Base-by-base conservation (phyloP, 2,888 invertebrate species). In the Eupithecia tripunctaria region DNA sequence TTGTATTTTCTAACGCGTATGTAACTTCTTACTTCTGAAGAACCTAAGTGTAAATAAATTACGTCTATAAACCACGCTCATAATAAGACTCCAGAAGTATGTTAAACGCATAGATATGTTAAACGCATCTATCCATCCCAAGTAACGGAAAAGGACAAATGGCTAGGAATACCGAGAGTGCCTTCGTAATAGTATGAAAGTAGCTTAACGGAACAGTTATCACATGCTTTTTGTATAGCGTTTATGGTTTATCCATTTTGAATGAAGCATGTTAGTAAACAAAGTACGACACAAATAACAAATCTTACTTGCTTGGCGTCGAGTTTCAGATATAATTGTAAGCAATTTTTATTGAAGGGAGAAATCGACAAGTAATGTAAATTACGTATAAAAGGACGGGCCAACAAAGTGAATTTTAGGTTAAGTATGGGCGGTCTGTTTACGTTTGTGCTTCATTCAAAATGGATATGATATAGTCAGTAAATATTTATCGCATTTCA, bases 31-130 rank as follows among this genome's bases (percentile, higher is more conserved):
- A 51, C 12, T 21, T 56, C 56, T 25, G 14, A n/a, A n/a, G n/a
- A n/a, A 25, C 56, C 51, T 81, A 82, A 79, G 81, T 80, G 82
- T 56, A 78, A 81, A 80, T 74, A 77, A 74, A 73, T 79, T 67
- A 72, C 18, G 21, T 36, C 51, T 63, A 82, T 83, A 80, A 82
- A 82, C 60, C 81, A 81, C 82, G 82, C 79, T 73, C 67, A 73
- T 72, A 76, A 71, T 75, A 73, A 64, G 73, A 75, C 62, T 69
- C 71, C 66, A 70, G 73, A 76, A 75, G 76, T 74, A 79, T 76
- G 79, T 76, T 76, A 74, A 76, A 72, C 72, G 72, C 72, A 56
- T 25, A n/a, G n/a, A n/a, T 74, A 79, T 76, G 79, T 76, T 76
- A 74, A 76, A 72, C 72, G 72, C 72, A 56, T 25, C 66, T 72